phyloP scores from a whole-genome alignment of 2,113 vertebrate genomes.

The Myiopsitta monachus region DNA sequence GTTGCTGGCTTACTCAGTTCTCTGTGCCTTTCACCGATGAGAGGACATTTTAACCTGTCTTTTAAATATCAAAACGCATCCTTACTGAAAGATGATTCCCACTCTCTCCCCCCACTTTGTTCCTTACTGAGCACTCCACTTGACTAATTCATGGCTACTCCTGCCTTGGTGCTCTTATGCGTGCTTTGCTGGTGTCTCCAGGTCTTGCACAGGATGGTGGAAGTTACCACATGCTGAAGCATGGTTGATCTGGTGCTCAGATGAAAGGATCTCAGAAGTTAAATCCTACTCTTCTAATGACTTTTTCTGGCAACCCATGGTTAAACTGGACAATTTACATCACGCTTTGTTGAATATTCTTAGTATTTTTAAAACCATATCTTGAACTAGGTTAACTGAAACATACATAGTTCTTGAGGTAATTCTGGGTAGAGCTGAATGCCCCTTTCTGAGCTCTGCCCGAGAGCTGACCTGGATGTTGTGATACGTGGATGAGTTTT shows the following conservation, averaged over 20 bases:
- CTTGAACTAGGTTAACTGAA: neutral
- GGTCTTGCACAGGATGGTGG: neutral
- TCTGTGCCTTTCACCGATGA: neutral
- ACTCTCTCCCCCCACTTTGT: neutral
- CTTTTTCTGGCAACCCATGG: neutral
- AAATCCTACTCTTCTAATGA: neutral
- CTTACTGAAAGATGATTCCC: constrained; percentile 5
- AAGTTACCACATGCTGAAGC: neutral
- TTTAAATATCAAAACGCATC: neutral
- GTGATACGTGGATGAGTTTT: neutral
- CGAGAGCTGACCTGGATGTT: neutral
- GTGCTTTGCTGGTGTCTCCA: neutral
- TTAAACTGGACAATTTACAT: neutral
- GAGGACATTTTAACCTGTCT: neutral
- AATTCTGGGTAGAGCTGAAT: neutral
- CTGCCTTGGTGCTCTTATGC: neutral
- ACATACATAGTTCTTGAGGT: neutral
- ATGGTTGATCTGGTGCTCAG: neutral
- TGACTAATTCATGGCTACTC: rapidly evolving
- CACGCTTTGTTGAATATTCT: neutral
- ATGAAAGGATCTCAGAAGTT: neutral
- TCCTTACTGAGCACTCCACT: neutral
- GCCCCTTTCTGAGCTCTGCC: neutral
- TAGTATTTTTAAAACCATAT: neutral
- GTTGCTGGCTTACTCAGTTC: neutral